Percentiles rank a stretch among this genome's conserved stretches.
Evolutionary conservation across 2,113 vertebrate species (phyloP).

Genomic region (Cricetomys ansorgei): DNA sequence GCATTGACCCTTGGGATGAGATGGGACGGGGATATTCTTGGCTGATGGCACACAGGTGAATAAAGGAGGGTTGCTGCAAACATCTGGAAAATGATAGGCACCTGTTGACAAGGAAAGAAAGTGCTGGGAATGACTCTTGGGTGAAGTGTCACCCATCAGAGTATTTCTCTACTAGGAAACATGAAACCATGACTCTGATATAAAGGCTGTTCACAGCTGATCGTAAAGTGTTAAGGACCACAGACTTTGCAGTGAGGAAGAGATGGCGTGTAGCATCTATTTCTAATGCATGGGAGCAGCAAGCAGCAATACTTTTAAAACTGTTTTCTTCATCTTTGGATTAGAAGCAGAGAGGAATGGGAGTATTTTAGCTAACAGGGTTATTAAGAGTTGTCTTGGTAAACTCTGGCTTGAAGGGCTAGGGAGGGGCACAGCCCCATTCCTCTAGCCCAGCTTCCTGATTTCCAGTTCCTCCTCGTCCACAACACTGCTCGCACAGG

Average conservation of each 20-base stretch:
- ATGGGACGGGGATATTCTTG: not conserved
- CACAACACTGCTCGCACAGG: not conserved
- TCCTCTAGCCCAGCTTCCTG: not conserved
- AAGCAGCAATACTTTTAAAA: not conserved
- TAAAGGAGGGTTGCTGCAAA: not conserved
- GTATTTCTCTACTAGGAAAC: not conserved
- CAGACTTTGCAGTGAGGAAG: not conserved
- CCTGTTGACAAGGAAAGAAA: not conserved
- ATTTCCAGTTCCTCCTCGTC: not conserved
- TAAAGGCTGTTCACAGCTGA: not conserved
- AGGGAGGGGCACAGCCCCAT: not conserved
- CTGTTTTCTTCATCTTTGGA: not conserved
- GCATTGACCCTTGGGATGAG: not conserved
- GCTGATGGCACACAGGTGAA: not conserved
- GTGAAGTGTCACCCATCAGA: not conserved
- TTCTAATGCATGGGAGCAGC: not conserved
- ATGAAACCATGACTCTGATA: not conserved
- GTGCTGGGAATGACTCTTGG: not conserved
- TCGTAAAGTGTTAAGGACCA: not conserved
- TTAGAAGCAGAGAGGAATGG: not conserved
- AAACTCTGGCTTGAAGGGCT: not conserved
- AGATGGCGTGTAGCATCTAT: not conserved
- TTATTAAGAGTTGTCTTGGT: not conserved
- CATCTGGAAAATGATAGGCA: not conserved
- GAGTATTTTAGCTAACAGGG: not conserved